A percentile compares a stretch with the other conserved stretches of the same genome.
These are phyloP conservation scores for Erpobdella octoculata DNA, from an alignment of 2,888 invertebrate genomes.

Conservation along the genomic window DNA sequence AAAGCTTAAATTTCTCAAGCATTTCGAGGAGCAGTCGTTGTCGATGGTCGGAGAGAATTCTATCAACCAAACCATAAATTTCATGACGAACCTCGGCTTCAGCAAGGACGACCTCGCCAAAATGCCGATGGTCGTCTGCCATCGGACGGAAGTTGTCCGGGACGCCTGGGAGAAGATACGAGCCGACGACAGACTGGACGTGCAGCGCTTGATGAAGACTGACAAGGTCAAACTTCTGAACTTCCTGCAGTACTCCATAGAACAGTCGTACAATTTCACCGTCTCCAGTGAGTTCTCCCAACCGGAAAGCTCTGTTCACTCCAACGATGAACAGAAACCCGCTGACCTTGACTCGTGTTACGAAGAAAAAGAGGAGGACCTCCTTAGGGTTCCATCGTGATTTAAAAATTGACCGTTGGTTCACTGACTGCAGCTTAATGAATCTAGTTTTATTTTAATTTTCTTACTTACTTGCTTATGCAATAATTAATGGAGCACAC, in stretches of 20 bases:
- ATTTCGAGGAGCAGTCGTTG: not conserved
- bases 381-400: too few relatives aligned
- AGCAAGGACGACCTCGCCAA: not conserved
- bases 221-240: conserved; percentile 9
- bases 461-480: too few relatives aligned
- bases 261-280: not conserved
- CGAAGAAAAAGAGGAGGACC: not conserved
- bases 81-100: not conserved
- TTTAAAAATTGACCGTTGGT: too few relatives aligned
- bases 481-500: too few relatives aligned
- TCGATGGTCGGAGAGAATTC: not conserved
- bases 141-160: not conserved
- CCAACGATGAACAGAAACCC: not conserved
- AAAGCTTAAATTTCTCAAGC: not conserved
- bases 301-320: not conserved
- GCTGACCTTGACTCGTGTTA: not conserved
- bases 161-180: not conserved
- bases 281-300: not conserved
- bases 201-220: not conserved
- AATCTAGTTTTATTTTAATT: too few relatives aligned
- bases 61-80: not conserved
- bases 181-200: not conserved
- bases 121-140: conserved; percentile 15
- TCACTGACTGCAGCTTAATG: too few relatives aligned
- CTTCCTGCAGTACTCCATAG: conserved; percentile 9